A percentile compares a stretch with the other conserved stretches of the same genome.
These are phyloP conservation scores for Erebia ligea DNA, from an alignment of 2,888 invertebrate genomes.

Conservation along the genomic window DNA sequence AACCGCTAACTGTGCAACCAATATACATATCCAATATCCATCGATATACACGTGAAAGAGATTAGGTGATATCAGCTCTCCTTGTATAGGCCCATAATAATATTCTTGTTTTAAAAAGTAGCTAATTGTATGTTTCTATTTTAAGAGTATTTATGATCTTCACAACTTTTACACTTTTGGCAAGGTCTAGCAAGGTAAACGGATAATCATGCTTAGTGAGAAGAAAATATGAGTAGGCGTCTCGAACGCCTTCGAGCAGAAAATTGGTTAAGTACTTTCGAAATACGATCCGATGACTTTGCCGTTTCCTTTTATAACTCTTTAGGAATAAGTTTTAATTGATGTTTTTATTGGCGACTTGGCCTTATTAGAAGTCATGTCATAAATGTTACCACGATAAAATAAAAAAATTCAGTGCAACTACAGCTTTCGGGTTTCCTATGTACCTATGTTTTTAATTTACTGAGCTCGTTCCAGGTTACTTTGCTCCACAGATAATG, in stretches of 20 bases:
- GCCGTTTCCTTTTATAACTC: background rate
- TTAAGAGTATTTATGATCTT: too few species aligned
- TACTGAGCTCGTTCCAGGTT: too few species aligned
- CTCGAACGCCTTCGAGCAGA: slow-evolving; percentile 7
- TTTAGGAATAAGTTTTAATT: background rate
- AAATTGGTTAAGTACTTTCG: slow-evolving; percentile 12
- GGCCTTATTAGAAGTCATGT: too few species aligned
- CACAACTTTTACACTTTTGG: background rate
- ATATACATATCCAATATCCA: background rate
- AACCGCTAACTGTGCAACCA: too few species aligned
- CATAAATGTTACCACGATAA: too few species aligned
- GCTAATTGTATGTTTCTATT: too few species aligned
- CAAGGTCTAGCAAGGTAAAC: background rate
- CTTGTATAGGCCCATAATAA: background rate
- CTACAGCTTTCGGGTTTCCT: too few species aligned
- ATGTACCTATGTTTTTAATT: too few species aligned
- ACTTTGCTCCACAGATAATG: too few species aligned
- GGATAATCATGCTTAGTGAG: slow-evolving; percentile 11
- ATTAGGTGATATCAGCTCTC: background rate
- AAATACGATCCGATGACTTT: slow-evolving; percentile 5
- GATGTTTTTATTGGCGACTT: too few species aligned
- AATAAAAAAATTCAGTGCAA: too few species aligned
- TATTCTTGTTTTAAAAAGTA: too few species aligned
- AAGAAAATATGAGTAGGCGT: slow-evolving; percentile 6
- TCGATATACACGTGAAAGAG: background rate